Evolutionary conservation across 2,797 vertebrate species (phyloP).

Genomic region (Halcyon badia): DNA sequence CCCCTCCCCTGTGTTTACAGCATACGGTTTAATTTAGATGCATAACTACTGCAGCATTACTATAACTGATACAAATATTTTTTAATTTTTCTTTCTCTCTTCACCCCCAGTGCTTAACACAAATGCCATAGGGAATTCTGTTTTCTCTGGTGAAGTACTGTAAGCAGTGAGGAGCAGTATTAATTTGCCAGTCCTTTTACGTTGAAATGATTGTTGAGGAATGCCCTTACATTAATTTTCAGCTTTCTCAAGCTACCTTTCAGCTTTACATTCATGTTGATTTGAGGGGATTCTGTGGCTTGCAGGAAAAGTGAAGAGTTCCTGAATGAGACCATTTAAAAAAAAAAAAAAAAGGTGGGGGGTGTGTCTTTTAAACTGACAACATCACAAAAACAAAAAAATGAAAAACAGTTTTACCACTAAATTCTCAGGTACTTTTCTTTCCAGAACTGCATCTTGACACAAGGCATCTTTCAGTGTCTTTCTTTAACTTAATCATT

Average conservation of each 20-base stretch:
- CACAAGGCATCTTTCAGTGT: background rate
- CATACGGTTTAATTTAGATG: background rate
- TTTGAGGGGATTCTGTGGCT: background rate
- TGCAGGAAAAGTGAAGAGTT: background rate
- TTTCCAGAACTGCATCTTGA: background rate
- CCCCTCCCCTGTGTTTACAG: background rate
- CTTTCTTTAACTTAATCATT: background rate
- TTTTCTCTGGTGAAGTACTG: background rate
- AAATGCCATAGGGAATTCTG: background rate
- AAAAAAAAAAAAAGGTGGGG: background rate
- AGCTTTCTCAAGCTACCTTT: background rate
- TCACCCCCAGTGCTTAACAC: background rate
- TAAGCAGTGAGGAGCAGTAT: background rate
- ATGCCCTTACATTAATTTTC: background rate
- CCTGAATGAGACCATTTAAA: background rate
- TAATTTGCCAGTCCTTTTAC: background rate
- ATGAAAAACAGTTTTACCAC: background rate
- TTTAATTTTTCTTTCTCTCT: background rate
- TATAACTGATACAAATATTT: background rate
- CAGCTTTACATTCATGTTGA: background rate
- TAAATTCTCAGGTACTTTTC: background rate
- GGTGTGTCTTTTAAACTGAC: background rate
- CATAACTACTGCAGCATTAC: background rate
- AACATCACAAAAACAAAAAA: background rate
- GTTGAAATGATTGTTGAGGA: background rate